These are phyloP conservation scores for Conger conger DNA, from an alignment of 2,113 vertebrate species.

Conservation along the genomic window DNA sequence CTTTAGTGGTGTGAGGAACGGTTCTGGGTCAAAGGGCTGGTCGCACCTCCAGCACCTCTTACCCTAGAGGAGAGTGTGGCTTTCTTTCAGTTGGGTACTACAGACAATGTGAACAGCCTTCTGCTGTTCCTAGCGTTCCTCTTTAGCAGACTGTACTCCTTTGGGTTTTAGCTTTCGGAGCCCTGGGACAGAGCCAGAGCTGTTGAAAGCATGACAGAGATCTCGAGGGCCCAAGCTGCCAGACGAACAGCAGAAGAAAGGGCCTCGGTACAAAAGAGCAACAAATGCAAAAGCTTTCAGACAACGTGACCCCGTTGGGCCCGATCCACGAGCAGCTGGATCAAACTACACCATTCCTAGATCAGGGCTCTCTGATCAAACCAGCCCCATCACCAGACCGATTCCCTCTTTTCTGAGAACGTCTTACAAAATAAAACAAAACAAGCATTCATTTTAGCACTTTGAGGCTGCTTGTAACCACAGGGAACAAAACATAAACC, in stretches of 20 bases:
- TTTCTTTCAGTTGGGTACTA: neutral
- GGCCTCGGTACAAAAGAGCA: slow-evolving; percentile 5
- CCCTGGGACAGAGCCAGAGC: neutral
- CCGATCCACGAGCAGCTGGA: neutral
- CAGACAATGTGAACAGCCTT: neutral
- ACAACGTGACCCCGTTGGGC: neutral
- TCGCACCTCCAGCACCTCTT: neutral
- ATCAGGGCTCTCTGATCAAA: neutral
- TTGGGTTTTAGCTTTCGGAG: neutral
- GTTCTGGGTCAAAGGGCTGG: neutral
- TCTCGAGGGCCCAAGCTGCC: neutral
- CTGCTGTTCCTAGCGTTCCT: neutral
- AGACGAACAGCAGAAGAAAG: neutral
- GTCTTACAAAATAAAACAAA: slow-evolving; percentile 8
- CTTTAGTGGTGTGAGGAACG: neutral
- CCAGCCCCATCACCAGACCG: neutral
- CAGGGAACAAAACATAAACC: neutral
- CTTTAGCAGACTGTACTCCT: neutral
- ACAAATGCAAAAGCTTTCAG: neutral
- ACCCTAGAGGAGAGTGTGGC: neutral
- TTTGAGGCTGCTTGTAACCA: neutral
- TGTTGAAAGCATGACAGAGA: neutral
- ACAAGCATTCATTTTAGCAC: neutral
- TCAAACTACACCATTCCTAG: too few species aligned
- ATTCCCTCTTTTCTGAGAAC: neutral